A percentile compares a stretch with the other conserved stretches of the same genome.
Evolutionary conservation across 64 coral and sea anemone species (phyloP).

Genomic region (Hydrozoanthus tunicans): DNA sequence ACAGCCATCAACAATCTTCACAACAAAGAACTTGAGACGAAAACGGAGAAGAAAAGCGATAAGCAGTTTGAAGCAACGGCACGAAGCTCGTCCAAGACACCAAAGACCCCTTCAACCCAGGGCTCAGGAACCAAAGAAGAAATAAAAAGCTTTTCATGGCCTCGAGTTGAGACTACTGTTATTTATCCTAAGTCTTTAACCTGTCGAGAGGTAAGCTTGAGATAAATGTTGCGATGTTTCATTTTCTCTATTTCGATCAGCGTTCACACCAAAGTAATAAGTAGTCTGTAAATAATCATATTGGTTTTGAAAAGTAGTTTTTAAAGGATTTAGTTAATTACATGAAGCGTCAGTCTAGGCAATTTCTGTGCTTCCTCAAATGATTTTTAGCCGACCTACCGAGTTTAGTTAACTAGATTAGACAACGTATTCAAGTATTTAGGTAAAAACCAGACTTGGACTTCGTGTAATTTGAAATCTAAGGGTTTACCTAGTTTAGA

Average conservation of each 20-base stretch:
- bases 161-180: slow-evolving; percentile 76
- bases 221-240: not conserved
- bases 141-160: slow-evolving; percentile 30
- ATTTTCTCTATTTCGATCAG: not conserved
- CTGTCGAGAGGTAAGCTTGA: slow-evolving; percentile 69
- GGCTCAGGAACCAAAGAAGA: not conserved
- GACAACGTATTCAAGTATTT: too few relatives aligned
- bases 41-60: slow-evolving; percentile 21
- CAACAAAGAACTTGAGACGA: slow-evolving; percentile 39
- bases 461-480: too few relatives aligned
- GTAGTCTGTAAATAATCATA: too few relatives aligned
- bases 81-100: not conserved
- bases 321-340: too few relatives aligned
- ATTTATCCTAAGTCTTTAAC: slow-evolving; percentile 90
- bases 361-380: too few relatives aligned
- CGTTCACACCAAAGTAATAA: too few relatives aligned
- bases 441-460: too few relatives aligned
- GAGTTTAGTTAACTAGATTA: too few relatives aligned
- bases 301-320: too few relatives aligned
- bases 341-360: too few relatives aligned
- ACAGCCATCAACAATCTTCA: slow-evolving; percentile 73
- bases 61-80: slow-evolving; percentile 12
- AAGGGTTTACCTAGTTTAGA: too few relatives aligned
- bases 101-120: not conserved
- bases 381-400: too few relatives aligned